A percentile compares a stretch with the other conserved stretches of the same genome.
Conservation (phyloP, 2,888 invertebrate genomes). For the Rhagonycha lutea region DNA sequence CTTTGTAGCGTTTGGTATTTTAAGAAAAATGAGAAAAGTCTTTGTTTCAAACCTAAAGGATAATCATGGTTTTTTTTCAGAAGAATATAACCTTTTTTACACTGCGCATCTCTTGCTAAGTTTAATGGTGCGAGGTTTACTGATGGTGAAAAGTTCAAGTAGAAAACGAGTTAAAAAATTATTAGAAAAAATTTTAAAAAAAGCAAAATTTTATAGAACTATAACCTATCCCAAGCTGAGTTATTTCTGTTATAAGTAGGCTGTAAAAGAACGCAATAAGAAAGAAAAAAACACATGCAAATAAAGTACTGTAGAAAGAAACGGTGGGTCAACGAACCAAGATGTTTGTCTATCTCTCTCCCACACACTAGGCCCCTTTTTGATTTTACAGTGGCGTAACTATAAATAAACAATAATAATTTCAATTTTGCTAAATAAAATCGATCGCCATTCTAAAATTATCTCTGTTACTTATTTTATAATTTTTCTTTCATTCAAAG, state of each 20-base stretch:
- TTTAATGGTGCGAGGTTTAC: background rate
- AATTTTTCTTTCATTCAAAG: background rate
- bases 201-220: slow-evolving; percentile 48
- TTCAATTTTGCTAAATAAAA: background rate
- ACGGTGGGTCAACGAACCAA: slow-evolving; percentile 55
- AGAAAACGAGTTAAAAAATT: slow-evolving; percentile 5
- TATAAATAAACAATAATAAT: background rate
- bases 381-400: slow-evolving; percentile 22
- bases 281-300: slow-evolving; percentile 56
- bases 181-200: slow-evolving; percentile 41
- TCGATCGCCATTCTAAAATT: background rate
- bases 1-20: background rate
- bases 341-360: slow-evolving; percentile 53
- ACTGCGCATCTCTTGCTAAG: background rate
- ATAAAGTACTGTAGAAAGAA: slow-evolving; percentile 58
- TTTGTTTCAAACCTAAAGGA: background rate
- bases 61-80: background rate
- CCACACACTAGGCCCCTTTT: slow-evolving; percentile 48
- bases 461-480: background rate
- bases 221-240: slow-evolving; percentile 56
- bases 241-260: slow-evolving; percentile 57
- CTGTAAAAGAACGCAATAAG: slow-evolving; percentile 54
- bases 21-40: background rate
- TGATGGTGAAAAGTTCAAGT: background rate
- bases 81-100: background rate